Conservation (phyloP, 2,113 vertebrate genomes). For the Charina bottae region DNA sequence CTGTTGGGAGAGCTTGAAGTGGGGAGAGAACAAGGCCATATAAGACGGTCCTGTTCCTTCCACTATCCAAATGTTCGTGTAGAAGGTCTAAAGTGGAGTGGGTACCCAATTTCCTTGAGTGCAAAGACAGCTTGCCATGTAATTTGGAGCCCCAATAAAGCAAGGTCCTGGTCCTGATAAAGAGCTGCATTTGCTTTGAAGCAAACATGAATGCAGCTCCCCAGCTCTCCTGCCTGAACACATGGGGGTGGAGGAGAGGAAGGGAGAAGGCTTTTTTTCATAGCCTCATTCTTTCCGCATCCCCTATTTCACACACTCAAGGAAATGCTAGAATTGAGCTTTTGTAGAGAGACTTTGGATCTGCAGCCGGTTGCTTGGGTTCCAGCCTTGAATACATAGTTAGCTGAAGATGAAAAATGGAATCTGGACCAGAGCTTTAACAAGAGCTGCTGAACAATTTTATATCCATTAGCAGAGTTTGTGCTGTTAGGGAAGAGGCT, state of each 20-base stretch:
- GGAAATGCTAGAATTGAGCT: not conserved
- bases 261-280: not conserved
- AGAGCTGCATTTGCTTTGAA: not conserved
- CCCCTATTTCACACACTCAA: not conserved
- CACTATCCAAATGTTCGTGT: not conserved
- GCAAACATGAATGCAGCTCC: not conserved
- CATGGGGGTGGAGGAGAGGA: not conserved
- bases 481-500: not conserved
- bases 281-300: not conserved
- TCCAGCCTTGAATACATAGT: not conserved
- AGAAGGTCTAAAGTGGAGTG: not conserved
- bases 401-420: not conserved
- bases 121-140: not conserved
- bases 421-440: not conserved
- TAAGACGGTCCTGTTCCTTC: not conserved
- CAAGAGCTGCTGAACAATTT: not conserved
- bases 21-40: not conserved
- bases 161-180: not conserved
- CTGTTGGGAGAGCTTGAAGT: not conserved
- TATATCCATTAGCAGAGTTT: not conserved
- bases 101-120: not conserved
- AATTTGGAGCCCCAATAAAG: not conserved
- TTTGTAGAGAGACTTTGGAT: not conserved
- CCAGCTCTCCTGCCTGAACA: not conserved
- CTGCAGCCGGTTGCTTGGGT: not conserved